Conservation (phyloP, 2,888 invertebrate genomes). For the Sinohyriopsis cumingii region DNA sequence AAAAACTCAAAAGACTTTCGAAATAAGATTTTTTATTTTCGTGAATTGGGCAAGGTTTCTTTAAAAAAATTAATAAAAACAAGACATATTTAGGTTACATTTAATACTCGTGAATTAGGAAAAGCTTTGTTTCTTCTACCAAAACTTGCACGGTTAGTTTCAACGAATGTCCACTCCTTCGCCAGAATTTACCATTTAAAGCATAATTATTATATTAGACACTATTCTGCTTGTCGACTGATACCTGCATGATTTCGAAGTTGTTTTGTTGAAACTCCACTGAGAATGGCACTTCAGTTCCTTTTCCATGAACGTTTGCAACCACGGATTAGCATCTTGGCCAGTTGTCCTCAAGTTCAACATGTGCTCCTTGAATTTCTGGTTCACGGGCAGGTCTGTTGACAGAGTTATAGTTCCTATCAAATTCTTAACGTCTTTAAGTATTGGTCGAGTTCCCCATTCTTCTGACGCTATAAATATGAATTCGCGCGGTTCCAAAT, state of each 20-base stretch:
- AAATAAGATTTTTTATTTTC: too few species aligned
- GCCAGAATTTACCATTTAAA: too few species aligned
- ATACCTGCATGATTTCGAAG: constrained; percentile 22
- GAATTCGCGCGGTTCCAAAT: constrained; percentile 21
- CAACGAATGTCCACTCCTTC: too few species aligned
- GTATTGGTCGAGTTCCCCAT: constrained; percentile 29
- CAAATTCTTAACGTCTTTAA: constrained; percentile 12
- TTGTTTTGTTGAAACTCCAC: constrained; percentile 39
- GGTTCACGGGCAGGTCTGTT: constrained; percentile 24
- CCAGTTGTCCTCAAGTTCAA: constrained; percentile 11
- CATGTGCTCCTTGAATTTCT: constrained; percentile 20
- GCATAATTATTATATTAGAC: too few species aligned
- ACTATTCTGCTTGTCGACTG: too few species aligned
- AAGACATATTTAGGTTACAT: too few species aligned
- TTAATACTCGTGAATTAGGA: too few species aligned
- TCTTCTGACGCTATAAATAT: constrained; percentile 37
- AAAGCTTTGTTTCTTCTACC: too few species aligned
- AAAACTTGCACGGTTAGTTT: too few species aligned
- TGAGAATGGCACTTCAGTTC: constrained; percentile 35
- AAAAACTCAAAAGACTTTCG: too few species aligned
- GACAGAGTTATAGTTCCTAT: constrained; percentile 31
- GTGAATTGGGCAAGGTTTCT: too few species aligned
- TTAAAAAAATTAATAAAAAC: too few species aligned
- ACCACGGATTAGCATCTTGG: constrained; percentile 27
- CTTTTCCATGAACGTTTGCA: constrained; percentile 28